Conservation (phyloP, 1,140 invertebrate genomes). For the Sitophilus oryzae region DNA sequence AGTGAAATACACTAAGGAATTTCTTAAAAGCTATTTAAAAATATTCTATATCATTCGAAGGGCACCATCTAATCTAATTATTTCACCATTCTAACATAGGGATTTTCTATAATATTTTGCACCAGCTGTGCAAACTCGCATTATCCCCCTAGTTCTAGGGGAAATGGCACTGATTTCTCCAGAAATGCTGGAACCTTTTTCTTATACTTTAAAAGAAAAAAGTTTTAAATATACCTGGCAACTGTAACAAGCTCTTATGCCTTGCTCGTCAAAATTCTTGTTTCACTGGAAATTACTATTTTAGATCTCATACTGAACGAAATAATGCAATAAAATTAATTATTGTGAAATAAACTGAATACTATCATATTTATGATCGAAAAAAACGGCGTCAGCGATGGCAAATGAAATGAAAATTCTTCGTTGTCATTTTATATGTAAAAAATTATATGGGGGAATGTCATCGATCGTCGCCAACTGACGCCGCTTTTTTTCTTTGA, state of each 20-base stretch:
- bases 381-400: too few species aligned
- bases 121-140: conserved; percentile 86
- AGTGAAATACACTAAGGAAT: too few species aligned
- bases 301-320: conserved; percentile 87
- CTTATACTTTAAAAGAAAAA: conserved; percentile 75
- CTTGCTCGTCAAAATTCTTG: conserved; percentile 61
- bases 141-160: conserved; percentile 78
- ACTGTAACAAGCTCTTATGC: conserved; percentile 79
- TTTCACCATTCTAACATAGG: conserved; percentile 90
- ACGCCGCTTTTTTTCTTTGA: conserved; percentile 92
- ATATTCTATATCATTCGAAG: conserved; percentile 58
- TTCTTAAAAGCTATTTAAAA: too few species aligned
- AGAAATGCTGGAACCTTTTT: conserved; percentile 76
- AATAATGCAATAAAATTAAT: conserved; percentile 92
- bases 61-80: conserved; percentile 88
- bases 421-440: too few species aligned
- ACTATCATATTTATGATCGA: too few species aligned
- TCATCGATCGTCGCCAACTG: too few species aligned
- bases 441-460: too few species aligned
- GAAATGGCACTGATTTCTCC: conserved; percentile 78
- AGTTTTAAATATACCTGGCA: conserved; percentile 91
- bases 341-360: conserved; percentile 84
- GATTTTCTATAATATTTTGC: conserved; percentile 84
- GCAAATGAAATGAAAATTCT: too few species aligned
- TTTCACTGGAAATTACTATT: too few species aligned